Evolutionary conservation across 2,797 vertebrate species (phyloP), one percentile per base, ranked within the genome.

Genomic region (Champsocephalus gunnari): DNA sequence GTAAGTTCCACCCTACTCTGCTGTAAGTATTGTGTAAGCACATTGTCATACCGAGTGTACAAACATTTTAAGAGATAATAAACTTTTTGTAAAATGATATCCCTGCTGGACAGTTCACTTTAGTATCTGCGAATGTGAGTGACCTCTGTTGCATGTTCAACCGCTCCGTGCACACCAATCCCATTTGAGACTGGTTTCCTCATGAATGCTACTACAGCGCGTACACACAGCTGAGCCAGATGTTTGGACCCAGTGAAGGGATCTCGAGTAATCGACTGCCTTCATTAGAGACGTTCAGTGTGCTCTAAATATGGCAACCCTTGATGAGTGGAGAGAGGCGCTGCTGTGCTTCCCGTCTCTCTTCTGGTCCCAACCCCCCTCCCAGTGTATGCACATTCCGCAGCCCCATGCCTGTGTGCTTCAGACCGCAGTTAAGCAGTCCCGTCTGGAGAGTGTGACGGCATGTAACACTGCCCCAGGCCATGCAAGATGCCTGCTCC

Each of bases 31-130:
- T 94, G 93, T 93, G 92, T 94, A 95, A 96, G 95, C 93, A 96
- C 93, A 96, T 96, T 96, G 95, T 95, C 95, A 95, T 95, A 95
- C 83, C 66, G 89, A 93, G 94, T 96, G 95, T 96, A 96, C 91
- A 96, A 96, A 95, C 94, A 93, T 96, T 96, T 96, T 95, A 96
- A 96, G 94, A 93, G 92, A 93, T 92, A 95, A 95, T 94, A 94
- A 95, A 95, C 86, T 49, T 92, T 96, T 95, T 94, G 89, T 95
- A 94, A 94, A 94, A 92, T 85, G 5, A 71, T 34, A 49, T 60
- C 28, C 48, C 50, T 66, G 38, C 17, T 19, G 48, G 58, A 47
- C 54, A 44, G 32, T 49, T 67, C 2, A 28, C 47, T 21, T 64
- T 14, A 12, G 63, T 65, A 73, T 24, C 17, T 53, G 19, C 34